Evolutionary conservation across 2,888 invertebrate species (phyloP), one percentile per base, ranked within the genome.

Genomic region (Escarpia spicata): DNA sequence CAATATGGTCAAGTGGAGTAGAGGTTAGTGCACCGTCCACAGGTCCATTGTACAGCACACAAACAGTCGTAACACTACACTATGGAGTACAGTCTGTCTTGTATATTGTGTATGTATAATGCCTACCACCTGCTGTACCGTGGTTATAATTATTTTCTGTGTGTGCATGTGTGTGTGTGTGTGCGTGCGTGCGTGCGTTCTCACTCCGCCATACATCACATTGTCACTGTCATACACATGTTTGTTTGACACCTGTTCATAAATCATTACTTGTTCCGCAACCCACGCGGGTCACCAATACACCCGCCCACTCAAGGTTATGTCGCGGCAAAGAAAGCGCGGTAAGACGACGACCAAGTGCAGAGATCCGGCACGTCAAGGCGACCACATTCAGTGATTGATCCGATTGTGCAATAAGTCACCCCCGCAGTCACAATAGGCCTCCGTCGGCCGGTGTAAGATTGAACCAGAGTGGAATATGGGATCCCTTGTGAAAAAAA

Each of bases 241-340:
- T 60, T 10, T 60, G 19, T 26, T 75, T 4, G 75, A 75, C 75
- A 26, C 26, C 26, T 75, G n/a, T 26, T 75, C 75, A 75, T n/a
- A 75, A 75, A 6, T n/a, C 19, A 26, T 75, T 26, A 26, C 26
- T 75, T 75, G n/a, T 75, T 75, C 75, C 75, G n/a, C 75, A 2
- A 75, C 75, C 75, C 75, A 75, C 75, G 75, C 75, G 19, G 15
- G 75, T 75, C 75, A 75, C 75, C 75, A n/a, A 75, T 75, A 75
- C 26, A n/a, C n/a, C 75, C 75, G 75, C 75, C 75, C 26, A 75
- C 75, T 19, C 75, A 26, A 2, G 6, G 26, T 26, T 75, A 6
- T 2, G 75, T 75, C 75, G n/a, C 75, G 26, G 75, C 75, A 75
- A 75, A 75, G 52, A 52, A 52, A 52, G 12, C 52, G 52, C 52